Conservation (phyloP, 23 tunicate species). For the Phallusia fumigata region DNA sequence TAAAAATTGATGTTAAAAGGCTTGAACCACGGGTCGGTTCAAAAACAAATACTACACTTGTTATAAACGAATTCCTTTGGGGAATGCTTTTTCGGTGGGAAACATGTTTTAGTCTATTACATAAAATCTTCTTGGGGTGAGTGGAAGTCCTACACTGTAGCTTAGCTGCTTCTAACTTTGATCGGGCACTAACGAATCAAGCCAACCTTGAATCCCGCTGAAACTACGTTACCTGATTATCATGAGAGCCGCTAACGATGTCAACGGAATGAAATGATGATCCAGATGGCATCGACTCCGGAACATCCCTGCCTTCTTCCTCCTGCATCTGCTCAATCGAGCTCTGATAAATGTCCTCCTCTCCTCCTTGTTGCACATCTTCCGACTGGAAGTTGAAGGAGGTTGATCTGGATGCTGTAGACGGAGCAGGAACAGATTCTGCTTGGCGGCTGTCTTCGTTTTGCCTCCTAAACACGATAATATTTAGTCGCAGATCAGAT, state of each 20-base stretch:
- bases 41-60: too few relatives aligned
- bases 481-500: background rate
- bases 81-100: too few relatives aligned
- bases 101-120: too few relatives aligned
- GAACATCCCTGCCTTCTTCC: background rate
- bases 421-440: background rate
- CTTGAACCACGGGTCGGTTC: background rate
- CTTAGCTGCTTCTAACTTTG: background rate
- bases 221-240: background rate
- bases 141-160: too few relatives aligned
- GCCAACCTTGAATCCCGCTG: too few relatives aligned
- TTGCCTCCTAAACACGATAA: background rate
- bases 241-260: background rate
- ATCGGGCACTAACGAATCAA: too few relatives aligned
- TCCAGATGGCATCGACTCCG: background rate
- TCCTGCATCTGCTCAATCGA: background rate
- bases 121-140: too few relatives aligned
- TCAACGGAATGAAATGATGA: background rate
- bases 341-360: background rate
- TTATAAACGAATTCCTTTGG: too few relatives aligned
- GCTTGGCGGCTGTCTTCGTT: background rate
- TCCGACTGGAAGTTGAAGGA: background rate
- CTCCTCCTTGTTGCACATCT: background rate
- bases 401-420: background rate
- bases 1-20: background rate